Evolutionary conservation across 1,140 invertebrate genomes (phyloP), one percentile per base, ranked within the genome.

Genomic region (Thrips palmi): DNA sequence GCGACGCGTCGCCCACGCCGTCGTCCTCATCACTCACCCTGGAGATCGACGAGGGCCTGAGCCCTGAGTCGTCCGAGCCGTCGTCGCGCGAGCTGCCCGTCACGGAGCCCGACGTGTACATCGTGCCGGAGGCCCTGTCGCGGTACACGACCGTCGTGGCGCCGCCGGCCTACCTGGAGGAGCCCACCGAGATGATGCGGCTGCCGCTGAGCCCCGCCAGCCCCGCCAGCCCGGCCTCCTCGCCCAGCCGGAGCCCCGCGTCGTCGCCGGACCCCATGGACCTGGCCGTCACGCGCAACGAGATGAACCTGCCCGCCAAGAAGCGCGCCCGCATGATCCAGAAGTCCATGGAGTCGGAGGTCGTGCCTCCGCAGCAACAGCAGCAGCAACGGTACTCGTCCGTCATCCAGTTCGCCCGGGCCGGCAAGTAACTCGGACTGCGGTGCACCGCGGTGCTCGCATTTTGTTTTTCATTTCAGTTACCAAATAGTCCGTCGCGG

Each of bases 341-440:
- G 34, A 67, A 76, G 40, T 72, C 71, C 1, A 70, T 73, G 62
- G 68, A 73, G 43, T 46, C 58, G 20, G 56, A 36, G 49, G 38
- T 47, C 7, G 42, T 56, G 42, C 45, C 58, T 43, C 45, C 59
- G 36, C 51, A 60, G 38, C 45, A 62, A 52, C 54, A 64, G 45
- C 59, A 60, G 38, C 45, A 63, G 52, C 57, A 67, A 44, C 59
- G 79, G 31, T 73, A 80, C 48, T 80, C 68, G 45, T 80, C 78
- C 0, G 80, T 84, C 27, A 84, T 84, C 45, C 77, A 82, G 38
- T 85, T 79, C 51, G 81, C 79, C 6, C n/a, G n/a, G n/a, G n/a
- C n/a, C n/a, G n/a, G n/a, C n/a, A n/a, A n/a, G n/a, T n/a, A n/a
- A n/a, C n/a, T n/a, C n/a, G n/a, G n/a, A n/a, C n/a, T n/a, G n/a